Evolutionary conservation across 2,113 vertebrate genomes (phyloP), one percentile per base, ranked within the genome.

Genomic region (Mionectes macconnelli): DNA sequence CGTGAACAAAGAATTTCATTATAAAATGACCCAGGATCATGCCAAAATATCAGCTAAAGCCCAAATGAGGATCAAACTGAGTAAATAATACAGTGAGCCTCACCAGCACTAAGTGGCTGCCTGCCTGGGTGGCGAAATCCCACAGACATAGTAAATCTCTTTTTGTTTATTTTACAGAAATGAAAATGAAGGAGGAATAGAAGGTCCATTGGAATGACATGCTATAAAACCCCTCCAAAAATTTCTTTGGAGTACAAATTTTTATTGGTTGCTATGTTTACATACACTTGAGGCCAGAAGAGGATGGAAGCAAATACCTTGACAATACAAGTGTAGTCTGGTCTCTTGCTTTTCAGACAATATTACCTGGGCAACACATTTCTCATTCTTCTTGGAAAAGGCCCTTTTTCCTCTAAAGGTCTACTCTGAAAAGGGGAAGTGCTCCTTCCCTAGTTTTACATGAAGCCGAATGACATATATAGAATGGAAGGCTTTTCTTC

Each of bases 1-100:
- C 97, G 44, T 98, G 98, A 98, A 96, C 96, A 95, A 98, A 97
- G 79, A 98, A 97, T 87, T 99, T 99, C 16, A 64, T 98, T 49
- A 73, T 59, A 97, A 94, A 63, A 62, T 75, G 14, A 99, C 98
- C 11, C 9, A 73, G 27, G 97, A 98, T 84, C 30, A 44, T 33
- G 94, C 97, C 56, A 95, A 69, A 79, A 98, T 95, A 75, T 97
- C 37, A 20, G 96, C 98, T 45, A 52, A 97, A 84, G 97, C 98
- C 30, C 97, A 98, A 96, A 98, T 98, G 98, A 98, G 98, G 98
- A 83, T 73, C 97, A 97, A 90, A 96, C 35, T 2, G 97, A 98
- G 21, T 97, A 98, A 69, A 99, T 97, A 40, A 96, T 98, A 74
- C 64, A 98, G 79, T 97, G 73, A 97, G n/a, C 23, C 53, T 57